Evolutionary conservation across 2,888 invertebrate species (phyloP).

Genomic region (Meteorus cinctellus): DNA sequence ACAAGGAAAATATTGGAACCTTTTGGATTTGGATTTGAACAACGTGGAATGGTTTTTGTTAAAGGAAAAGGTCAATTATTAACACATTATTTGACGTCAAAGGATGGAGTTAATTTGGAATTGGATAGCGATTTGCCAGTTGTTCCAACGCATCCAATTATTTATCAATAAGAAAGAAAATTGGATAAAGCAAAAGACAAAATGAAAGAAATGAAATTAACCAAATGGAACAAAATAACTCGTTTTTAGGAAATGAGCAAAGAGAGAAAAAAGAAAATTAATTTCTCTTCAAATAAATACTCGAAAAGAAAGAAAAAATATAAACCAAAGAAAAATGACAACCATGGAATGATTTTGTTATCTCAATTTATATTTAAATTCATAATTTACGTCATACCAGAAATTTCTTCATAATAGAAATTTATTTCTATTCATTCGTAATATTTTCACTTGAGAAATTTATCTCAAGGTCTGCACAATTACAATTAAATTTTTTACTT

Average conservation of each 20-base stretch:
- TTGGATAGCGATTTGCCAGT: conserved; percentile 70
- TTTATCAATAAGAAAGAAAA: conserved; percentile 64
- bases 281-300: neutral
- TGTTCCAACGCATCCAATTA: conserved; percentile 69
- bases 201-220: neutral
- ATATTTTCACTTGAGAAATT: too few species aligned
- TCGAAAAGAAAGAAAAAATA: neutral
- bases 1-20: conserved; percentile 90
- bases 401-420: too few species aligned
- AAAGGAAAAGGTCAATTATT: conserved; percentile 98
- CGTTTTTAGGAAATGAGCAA: neutral
- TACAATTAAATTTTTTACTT: too few species aligned
- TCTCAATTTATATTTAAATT: too few species aligned
- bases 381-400: too few species aligned
- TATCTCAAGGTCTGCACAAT: too few species aligned
- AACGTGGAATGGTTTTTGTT: conserved; percentile 94
- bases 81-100: conserved; percentile 90
- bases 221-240: neutral
- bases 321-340: neutral
- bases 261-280: neutral
- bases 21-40: conserved; percentile 94
- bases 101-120: conserved; percentile 69
- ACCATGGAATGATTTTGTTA: too few species aligned
- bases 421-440: too few species aligned
- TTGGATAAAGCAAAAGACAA: neutral